These are phyloP conservation scores for Pantherophis guttatus DNA, from an alignment of 2,113 vertebrate species.

Conservation along the genomic window DNA sequence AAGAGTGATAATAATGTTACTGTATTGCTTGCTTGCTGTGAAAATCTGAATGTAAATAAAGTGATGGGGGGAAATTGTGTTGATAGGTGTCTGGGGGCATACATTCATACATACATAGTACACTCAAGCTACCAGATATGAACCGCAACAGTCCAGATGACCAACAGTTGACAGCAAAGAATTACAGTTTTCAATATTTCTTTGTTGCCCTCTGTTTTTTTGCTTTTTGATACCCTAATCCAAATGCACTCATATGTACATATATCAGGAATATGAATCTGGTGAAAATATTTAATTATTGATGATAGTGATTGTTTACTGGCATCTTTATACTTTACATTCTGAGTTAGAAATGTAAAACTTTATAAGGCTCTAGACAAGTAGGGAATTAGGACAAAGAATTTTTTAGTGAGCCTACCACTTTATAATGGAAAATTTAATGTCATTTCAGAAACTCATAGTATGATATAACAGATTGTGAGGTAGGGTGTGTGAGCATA, in stretches of 20 bases:
- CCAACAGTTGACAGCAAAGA: background rate
- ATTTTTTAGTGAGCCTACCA: constrained; percentile 1
- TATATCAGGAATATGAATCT: background rate
- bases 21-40: constrained; percentile 53
- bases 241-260: background rate
- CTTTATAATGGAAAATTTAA: background rate
- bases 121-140: background rate
- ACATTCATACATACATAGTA: background rate
- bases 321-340: constrained; percentile 31
- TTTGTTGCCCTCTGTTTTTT: background rate
- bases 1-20: constrained; percentile 60
- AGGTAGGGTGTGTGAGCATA: constrained; percentile 20
- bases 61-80: background rate
- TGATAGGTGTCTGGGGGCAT: background rate
- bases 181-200: background rate
- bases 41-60: constrained; percentile 45
- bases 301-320: constrained; percentile 43
- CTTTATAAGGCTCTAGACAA: constrained; percentile 37
- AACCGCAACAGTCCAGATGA: background rate
- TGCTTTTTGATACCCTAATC: background rate
- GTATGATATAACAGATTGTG: constrained; percentile 30
- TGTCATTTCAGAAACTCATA: constrained; percentile 54
- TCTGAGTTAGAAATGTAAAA: constrained; percentile 36
- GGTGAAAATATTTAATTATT: constrained; percentile 43
- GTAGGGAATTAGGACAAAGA: constrained; percentile 19